phyloP scores from a whole-genome alignment of 2,113 vertebrate genomes.

The Chiloscyllium plagiosum region DNA sequence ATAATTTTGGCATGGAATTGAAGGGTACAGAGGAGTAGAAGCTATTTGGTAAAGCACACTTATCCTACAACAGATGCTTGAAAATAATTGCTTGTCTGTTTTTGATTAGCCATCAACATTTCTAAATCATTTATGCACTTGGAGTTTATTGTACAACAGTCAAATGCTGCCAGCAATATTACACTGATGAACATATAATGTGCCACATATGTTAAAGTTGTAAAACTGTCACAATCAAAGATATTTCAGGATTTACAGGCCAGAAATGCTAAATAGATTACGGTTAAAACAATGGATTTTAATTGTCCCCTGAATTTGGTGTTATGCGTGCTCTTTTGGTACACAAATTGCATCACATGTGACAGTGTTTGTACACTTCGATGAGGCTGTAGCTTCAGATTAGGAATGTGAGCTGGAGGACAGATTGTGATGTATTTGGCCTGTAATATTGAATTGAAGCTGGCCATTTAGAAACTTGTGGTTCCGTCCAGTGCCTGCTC shows the following conservation, averaged over 20 bases:
- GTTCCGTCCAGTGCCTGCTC: background rate
- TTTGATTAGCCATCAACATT: background rate
- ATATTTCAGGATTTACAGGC: background rate
- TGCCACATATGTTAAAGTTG: background rate
- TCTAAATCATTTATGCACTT: background rate
- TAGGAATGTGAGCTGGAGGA: background rate
- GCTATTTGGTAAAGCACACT: background rate
- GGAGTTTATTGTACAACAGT: background rate
- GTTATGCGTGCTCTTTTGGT: background rate
- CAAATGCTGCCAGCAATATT: background rate
- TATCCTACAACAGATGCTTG: background rate
- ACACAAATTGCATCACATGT: background rate
- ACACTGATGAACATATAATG: background rate
- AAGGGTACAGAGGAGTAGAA: background rate
- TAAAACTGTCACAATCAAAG: background rate
- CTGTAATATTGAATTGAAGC: background rate
- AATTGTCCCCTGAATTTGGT: background rate
- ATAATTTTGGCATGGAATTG: background rate
- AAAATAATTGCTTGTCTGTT: constrained; percentile 18
- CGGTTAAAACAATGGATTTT: background rate
- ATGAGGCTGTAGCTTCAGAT: background rate
- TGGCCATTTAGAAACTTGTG: background rate
- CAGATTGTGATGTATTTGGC: background rate
- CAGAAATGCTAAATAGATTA: background rate
- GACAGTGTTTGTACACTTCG: background rate